Evolutionary conservation across 2,888 invertebrate genomes (phyloP), one percentile per base, ranked within the genome.

Genomic region (Rhogogaster chlorosoma): DNA sequence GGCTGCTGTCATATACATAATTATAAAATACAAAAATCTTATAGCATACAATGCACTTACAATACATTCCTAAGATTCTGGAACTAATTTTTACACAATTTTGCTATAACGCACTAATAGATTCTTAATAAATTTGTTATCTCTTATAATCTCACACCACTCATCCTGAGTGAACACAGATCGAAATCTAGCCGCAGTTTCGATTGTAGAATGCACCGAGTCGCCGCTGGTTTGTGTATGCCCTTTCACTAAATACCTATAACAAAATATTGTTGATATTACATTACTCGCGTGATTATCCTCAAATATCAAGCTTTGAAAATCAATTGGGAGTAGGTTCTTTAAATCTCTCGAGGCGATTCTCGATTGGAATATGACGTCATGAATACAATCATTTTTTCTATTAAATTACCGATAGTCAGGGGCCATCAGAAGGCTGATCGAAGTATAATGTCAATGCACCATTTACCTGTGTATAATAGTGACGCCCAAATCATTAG

Each of bases 201-300:
- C 85, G 15, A 84, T 86, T 18, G 64, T 42, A 29, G 86, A 83
- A 38, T 86, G 85, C 85, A 86, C 85, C 29, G 84, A 84, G 82
- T 85, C 85, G 0, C 86, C 86, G 29, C 38, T 42, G 15, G 42
- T 84, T 57, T 86, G 85, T 9, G 86, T 84, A 38, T 83, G 85
- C 18, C 85, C 86, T 22, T 18, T 57, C 5, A n/a, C 57, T 22
- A 57, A 57, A 57, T 57, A 57, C 12, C 57, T n/a, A n/a, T 57
- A 57, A 38, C 38, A 38, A 38, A 38, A 38, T 38, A 38, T 38
- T 38, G 38, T 38, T 38, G 38, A 38, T 38, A 38, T 38, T 38
- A 38, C 38, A 38, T 38, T 1, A 38, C 38, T 9, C 9, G 38
- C 57, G 57, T 57, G 18, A 18, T 57, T 22, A 57, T 57, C 22